phyloP scores from a whole-genome alignment of 2,888 invertebrate genomes.

The Plagodis dolabraria region DNA sequence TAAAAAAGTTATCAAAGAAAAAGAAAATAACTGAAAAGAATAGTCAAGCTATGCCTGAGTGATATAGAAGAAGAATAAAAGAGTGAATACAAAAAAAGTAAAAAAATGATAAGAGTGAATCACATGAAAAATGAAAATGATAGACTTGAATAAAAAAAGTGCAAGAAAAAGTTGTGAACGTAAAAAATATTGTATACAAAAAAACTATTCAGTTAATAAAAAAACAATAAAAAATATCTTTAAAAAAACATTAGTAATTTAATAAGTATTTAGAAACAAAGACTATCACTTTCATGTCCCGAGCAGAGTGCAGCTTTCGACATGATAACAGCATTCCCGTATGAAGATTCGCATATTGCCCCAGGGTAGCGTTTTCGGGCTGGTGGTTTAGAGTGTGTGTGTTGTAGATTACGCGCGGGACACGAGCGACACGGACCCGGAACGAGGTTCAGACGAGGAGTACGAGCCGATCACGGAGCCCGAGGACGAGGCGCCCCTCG shows the following conservation, averaged over 20 bases:
- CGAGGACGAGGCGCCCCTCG: conserved; percentile 67
- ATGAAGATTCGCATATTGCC: not conserved
- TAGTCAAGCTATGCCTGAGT: too few species aligned
- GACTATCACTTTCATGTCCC: conserved; percentile 8
- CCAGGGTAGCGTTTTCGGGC: conserved; percentile 26
- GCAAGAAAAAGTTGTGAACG: not conserved
- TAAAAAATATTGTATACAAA: conserved; percentile 27
- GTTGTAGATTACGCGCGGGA: conserved; percentile 83
- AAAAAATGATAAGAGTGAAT: conserved; percentile 28
- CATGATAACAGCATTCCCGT: not conserved
- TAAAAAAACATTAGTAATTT: conserved; percentile 5
- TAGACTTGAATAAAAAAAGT: conserved; percentile 9
- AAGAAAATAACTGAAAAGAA: conserved; percentile 13
- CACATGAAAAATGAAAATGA: conserved; percentile 31
- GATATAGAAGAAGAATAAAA: conserved; percentile 27
- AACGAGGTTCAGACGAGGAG: conserved; percentile 46
- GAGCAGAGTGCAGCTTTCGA: not conserved
- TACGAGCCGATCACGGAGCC: conserved; percentile 82
- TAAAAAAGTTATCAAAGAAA: conserved; percentile 1
- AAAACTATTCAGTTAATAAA: conserved; percentile 19
- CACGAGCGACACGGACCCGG: conserved; percentile 79
- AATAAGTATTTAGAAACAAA: not conserved
- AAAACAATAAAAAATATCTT: conserved; percentile 2
- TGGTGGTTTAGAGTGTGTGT: conserved; percentile 45
- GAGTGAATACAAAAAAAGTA: conserved; percentile 16